phyloP scores from a whole-genome alignment of 2,797 vertebrate species.

The Hipposideros larvatus region DNA sequence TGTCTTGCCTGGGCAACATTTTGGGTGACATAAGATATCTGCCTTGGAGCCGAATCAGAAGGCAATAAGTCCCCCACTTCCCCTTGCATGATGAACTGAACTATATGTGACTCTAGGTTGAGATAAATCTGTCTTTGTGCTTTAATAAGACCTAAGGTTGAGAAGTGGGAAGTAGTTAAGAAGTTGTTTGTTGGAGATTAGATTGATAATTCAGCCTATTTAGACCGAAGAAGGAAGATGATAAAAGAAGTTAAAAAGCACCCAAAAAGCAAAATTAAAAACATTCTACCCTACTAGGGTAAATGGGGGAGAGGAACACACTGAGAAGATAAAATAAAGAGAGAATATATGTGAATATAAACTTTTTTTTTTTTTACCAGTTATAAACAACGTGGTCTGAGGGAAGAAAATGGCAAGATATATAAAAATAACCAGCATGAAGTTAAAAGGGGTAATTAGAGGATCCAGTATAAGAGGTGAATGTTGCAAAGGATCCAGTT shows the following conservation, averaged over 20 bases:
- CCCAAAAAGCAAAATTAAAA: too few species aligned
- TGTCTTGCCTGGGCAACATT: background rate
- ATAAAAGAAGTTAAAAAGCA: background rate
- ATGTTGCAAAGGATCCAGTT: conserved; percentile 53
- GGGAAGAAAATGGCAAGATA: conserved; percentile 53
- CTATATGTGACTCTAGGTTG: background rate
- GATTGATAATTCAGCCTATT: conserved; percentile 69
- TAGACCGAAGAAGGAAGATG: conserved; percentile 75
- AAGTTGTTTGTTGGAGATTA: conserved; percentile 58
- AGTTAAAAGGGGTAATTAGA: conserved; percentile 69
- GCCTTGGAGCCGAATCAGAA: conserved; percentile 7
- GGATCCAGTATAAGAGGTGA: conserved; percentile 57
- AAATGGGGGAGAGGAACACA: background rate
- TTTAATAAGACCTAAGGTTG: conserved; percentile 17
- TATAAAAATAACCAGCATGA: conserved; percentile 80
- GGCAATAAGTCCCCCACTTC: background rate
- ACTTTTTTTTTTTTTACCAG: conserved; percentile 41
- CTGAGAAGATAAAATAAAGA: conserved; percentile 34
- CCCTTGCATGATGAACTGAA: background rate
- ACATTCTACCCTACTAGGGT: too few species aligned
- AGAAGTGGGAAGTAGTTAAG: conserved; percentile 69
- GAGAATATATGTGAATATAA: background rate
- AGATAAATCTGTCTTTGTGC: background rate
- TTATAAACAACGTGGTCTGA: conserved; percentile 64
- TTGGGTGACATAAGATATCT: background rate